phyloP scores from a whole-genome alignment of 2,113 vertebrate species.

The Apodemus speciosus region DNA sequence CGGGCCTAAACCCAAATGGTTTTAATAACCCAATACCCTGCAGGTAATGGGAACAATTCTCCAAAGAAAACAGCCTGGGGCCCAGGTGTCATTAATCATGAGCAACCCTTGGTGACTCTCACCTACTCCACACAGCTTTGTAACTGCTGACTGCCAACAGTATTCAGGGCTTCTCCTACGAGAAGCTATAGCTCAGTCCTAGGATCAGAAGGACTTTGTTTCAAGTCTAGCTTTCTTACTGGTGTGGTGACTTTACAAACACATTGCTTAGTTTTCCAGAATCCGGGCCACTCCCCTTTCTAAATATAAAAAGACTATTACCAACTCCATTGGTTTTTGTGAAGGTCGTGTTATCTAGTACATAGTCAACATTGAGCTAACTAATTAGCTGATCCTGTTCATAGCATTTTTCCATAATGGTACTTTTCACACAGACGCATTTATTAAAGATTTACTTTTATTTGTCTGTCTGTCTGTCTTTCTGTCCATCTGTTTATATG shows the following conservation, averaged over 20 bases:
- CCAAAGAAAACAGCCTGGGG: neutral
- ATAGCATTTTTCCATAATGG: accelerated
- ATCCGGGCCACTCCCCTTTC: neutral
- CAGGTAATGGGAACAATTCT: neutral
- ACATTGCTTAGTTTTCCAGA: too few relatives aligned
- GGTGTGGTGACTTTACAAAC: neutral
- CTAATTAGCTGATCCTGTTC: neutral
- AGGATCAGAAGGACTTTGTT: neutral
- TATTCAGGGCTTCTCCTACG: neutral
- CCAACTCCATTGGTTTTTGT: neutral
- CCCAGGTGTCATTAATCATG: neutral
- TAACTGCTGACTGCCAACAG: neutral
- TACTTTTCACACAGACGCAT: neutral
- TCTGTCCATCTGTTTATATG: too few relatives aligned
- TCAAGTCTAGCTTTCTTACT: neutral
- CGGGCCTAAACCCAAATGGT: constrained; percentile 29
- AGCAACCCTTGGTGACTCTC: neutral
- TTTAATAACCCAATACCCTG: neutral
- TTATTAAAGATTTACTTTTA: neutral
- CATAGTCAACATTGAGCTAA: neutral
- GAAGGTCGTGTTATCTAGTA: neutral
- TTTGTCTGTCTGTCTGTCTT: neutral
- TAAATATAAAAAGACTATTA: neutral
- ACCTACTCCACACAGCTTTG: neutral
- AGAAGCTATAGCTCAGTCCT: accelerated